Base-by-base conservation (phyloP, 1,140 invertebrate species). In the Dendrolimus kikuchii region DNA sequence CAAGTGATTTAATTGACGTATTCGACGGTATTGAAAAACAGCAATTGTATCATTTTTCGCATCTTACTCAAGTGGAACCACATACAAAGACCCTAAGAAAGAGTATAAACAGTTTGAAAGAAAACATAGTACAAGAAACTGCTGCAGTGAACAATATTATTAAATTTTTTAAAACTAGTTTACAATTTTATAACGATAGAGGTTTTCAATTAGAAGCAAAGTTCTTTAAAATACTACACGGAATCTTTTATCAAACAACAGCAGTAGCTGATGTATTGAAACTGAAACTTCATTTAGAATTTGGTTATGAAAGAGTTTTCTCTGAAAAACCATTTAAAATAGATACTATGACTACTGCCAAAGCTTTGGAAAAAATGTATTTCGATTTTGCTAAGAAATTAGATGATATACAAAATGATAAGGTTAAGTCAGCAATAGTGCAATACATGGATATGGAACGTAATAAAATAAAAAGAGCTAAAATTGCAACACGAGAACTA, bases 21-120 rank as follows among this genome's bases (percentile, higher is more conserved):
- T 92, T 92, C 55, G 74, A 77, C 49, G 78, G 83, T 5, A 90
- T 92, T 63, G 90, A 91, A 70, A 72, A 88, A 44, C 91, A 92
- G 60, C 71, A 81, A 36, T 59, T 78, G 45, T 59, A 83, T 61
- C 74, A 82, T 57, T 81, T 80, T 45, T 66, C 70, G 7, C 72
- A 80, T 51, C 68, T 80, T 7, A 60, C 60, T 5, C 66, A 72
- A 58, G 42, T 81, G 10, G 55, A 61, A 38, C 77, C 77, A 10
- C 59, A 68, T 39, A 57, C 59, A 7, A 72, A 67, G 47, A 64
- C 46, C 41, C 49, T 81, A 7, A 76, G 60, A 53, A 65, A 71
- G 47, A 55, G 51, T 6, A 71, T 76, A 43, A 62, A 61, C 51
- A 37, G 38, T 7, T 66, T 84, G 23, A 77, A 76, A 60, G 57